phyloP scores from a whole-genome alignment of 2,113 vertebrate species.

The Festucalex cinctus region DNA sequence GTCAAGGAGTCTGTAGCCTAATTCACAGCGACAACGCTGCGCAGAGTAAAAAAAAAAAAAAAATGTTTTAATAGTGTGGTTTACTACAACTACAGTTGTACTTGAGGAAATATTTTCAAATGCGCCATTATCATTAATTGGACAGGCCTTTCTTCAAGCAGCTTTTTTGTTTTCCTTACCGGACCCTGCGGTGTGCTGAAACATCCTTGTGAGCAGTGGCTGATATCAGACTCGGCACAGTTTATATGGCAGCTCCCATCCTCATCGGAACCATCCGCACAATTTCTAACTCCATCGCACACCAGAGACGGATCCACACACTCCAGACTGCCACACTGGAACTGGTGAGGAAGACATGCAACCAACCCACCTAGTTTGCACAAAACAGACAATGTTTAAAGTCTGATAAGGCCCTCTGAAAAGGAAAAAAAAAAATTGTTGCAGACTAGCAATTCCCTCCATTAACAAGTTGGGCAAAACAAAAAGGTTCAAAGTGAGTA shows the following conservation, averaged over 20 bases:
- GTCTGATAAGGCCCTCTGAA: too few species aligned
- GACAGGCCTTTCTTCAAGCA: not conserved
- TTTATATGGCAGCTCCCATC: conserved; percentile 64
- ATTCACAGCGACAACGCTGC: conserved; percentile 78
- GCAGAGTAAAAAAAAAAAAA: too few species aligned
- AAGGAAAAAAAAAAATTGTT: too few species aligned
- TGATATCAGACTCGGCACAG: conserved; percentile 21
- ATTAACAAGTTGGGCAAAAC: not conserved
- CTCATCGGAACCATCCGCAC: conserved; percentile 80
- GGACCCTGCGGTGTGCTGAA: conserved; percentile 75
- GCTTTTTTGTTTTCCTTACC: conserved; percentile 58
- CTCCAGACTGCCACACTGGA: conserved; percentile 69
- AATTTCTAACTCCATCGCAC: conserved; percentile 76
- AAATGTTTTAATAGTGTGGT: not conserved
- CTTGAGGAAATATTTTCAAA: too few species aligned
- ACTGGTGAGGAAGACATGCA: conserved; percentile 76
- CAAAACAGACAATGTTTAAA: too few species aligned
- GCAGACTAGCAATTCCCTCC: not conserved
- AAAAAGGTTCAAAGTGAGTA: too few species aligned
- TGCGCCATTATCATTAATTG: too few species aligned
- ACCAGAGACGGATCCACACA: conserved; percentile 75
- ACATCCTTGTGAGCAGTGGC: conserved; percentile 75
- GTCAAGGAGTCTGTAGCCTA: conserved; percentile 71
- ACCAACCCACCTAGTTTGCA: conserved; percentile 58
- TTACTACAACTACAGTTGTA: not conserved